Conservation (phyloP, 1,140 invertebrate genomes). For the Neodiprion lecontei region DNA sequence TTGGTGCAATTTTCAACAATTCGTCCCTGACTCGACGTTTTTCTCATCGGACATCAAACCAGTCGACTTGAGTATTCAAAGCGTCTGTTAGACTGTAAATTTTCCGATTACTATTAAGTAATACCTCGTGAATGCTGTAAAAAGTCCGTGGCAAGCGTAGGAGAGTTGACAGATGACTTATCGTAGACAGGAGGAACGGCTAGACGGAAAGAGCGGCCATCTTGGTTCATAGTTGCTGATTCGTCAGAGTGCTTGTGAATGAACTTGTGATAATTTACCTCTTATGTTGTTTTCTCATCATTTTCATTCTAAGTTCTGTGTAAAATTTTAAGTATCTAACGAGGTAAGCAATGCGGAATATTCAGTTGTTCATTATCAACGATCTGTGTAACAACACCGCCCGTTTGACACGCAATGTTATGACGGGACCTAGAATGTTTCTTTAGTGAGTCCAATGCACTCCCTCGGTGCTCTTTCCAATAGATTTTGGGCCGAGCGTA, state of each 20-base stretch:
- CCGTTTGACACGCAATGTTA: background rate
- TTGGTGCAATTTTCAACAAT: background rate
- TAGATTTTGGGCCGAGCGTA: constrained; percentile 13
- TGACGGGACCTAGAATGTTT: background rate
- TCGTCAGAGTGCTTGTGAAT: constrained; percentile 54
- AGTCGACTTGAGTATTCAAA: background rate
- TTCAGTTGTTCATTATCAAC: background rate
- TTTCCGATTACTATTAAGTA: too few relatives aligned
- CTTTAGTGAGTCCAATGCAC: constrained; percentile 5
- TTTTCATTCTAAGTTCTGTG: constrained; percentile 36
- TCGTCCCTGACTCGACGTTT: background rate
- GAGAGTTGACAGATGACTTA: background rate
- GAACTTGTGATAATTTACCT: constrained; percentile 51
- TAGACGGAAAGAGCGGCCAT: constrained; percentile 37
- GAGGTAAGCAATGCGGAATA: constrained; percentile 37
- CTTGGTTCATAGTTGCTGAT: constrained; percentile 43
- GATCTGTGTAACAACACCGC: background rate
- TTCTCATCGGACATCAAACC: background rate
- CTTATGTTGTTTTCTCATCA: constrained; percentile 43
- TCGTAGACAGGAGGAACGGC: constrained; percentile 1
- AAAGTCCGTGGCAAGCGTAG: background rate
- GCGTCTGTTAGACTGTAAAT: background rate
- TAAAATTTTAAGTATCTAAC: constrained; percentile 42
- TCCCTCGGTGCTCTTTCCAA: background rate
- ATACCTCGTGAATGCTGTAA: background rate